These are phyloP conservation scores for Crenuchus spilurus DNA, from an alignment of 2,797 vertebrate species.

Conservation along the genomic window DNA sequence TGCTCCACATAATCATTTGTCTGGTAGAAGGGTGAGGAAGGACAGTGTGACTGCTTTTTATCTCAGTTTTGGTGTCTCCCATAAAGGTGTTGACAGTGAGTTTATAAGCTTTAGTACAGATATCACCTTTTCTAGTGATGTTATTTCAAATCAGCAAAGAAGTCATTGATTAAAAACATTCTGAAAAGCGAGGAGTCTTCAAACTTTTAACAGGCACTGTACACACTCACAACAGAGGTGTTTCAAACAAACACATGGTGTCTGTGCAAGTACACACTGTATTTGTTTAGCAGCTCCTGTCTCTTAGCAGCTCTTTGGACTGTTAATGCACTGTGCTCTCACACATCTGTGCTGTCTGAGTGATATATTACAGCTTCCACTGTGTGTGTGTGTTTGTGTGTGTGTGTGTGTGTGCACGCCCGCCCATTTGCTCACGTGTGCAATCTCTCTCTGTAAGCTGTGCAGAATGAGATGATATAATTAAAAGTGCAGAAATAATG, in stretches of 20 bases:
- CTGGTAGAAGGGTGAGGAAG: too few relatives aligned
- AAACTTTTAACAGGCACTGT: neutral
- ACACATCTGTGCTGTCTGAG: slow-evolving; percentile 21
- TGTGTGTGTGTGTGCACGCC: slow-evolving; percentile 14
- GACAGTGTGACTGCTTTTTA: too few relatives aligned
- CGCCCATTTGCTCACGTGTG: neutral
- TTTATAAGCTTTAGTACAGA: too few relatives aligned
- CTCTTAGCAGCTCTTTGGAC: slow-evolving; percentile 11
- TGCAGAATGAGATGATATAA: neutral
- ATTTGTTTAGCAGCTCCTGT: slow-evolving; percentile 6
- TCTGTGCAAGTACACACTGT: neutral
- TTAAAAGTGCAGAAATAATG: neutral
- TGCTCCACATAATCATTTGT: too few relatives aligned
- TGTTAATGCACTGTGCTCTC: slow-evolving; percentile 3
- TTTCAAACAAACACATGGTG: neutral
- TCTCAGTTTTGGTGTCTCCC: too few relatives aligned
- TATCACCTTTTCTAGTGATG: too few relatives aligned
- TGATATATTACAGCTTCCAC: neutral
- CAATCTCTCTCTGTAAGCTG: neutral
- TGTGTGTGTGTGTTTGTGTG: slow-evolving; percentile 6
- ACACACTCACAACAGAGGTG: neutral
- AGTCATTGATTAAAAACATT: too few relatives aligned
- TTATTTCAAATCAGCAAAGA: too few relatives aligned
- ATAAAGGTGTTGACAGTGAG: too few relatives aligned
- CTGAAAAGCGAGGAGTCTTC: too few relatives aligned